These are phyloP conservation scores for Eulimnadia texana DNA, from an alignment of 1,140 invertebrate genomes.

Conservation along the genomic window DNA sequence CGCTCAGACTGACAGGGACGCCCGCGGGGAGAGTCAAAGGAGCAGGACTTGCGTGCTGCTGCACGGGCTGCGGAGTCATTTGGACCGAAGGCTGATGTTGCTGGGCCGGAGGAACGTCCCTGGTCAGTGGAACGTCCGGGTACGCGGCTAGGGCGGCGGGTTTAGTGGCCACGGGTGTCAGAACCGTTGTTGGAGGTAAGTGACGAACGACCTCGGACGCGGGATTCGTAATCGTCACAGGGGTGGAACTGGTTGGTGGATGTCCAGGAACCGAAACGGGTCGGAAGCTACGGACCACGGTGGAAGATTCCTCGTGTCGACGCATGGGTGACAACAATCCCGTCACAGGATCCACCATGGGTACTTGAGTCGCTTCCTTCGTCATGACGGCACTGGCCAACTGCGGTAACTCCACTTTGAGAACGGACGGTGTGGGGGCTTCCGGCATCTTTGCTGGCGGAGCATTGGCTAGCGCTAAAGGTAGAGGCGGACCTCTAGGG, in stretches of 20 bases:
- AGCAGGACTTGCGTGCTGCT: not conserved
- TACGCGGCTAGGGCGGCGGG: conserved; percentile 4
- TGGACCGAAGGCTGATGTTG: conserved; percentile 15
- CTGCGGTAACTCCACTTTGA: conserved; percentile 25
- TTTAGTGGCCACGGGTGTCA: conserved; percentile 8
- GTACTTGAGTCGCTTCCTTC: conserved; percentile 26
- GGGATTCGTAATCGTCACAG: not conserved
- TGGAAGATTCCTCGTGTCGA: not conserved
- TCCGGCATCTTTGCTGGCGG: not conserved
- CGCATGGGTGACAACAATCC: conserved; percentile 45
- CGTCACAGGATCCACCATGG: conserved; percentile 57
- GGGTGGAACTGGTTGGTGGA: not conserved
- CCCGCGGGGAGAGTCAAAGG: not conserved
- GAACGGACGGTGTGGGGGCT: conserved; percentile 13
- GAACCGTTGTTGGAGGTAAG: conserved; percentile 9
- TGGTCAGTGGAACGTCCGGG: conserved; percentile 5
- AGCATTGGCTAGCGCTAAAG: not conserved
- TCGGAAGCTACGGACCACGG: conserved; percentile 1
- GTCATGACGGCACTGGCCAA: not conserved
- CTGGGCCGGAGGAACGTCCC: conserved; percentile 18
- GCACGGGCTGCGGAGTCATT: conserved; percentile 13
- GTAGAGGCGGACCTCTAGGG: not conserved
- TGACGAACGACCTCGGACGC: conserved; percentile 5
- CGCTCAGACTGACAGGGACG: conserved; percentile 6
- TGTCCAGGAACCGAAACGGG: not conserved